Conservation (phyloP, 2,888 invertebrate species). For the Biston betularia region DNA sequence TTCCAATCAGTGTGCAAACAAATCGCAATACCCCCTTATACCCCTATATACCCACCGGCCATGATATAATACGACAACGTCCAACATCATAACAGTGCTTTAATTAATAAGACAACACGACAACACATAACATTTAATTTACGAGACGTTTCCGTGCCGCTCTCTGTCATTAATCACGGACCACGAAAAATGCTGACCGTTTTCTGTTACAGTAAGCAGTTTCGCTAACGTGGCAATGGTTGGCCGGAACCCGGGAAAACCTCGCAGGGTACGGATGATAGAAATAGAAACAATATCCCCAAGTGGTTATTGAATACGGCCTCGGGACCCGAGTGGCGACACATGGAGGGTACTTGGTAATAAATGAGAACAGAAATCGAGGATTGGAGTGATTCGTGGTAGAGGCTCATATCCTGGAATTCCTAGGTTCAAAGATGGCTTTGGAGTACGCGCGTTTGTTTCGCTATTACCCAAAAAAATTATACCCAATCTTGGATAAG, state of each 20-base stretch:
- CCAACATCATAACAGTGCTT: slow-evolving; percentile 26
- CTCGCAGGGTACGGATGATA: neutral
- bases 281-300: neutral
- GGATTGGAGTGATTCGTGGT: no score
- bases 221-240: slow-evolving; percentile 3
- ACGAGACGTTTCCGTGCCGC: slow-evolving; percentile 40
- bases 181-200: slow-evolving; percentile 41
- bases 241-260: neutral
- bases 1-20: neutral
- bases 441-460: no score
- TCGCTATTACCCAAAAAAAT: no score
- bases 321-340: neutral
- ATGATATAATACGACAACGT: slow-evolving; percentile 1
- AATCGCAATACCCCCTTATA: neutral
- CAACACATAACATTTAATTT: slow-evolving; percentile 43
- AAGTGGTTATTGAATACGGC: neutral
- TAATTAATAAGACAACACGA: slow-evolving; percentile 39
- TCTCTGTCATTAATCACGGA: slow-evolving; percentile 38
- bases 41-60: neutral
- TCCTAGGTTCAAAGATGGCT: neutral
- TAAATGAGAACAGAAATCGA: neutral
- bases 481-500: no score
- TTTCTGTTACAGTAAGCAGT: slow-evolving; percentile 21
- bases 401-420: neutral
- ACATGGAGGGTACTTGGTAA: neutral